Evolutionary conservation across 2,113 vertebrate genomes (phyloP), one percentile per base, ranked within the genome.

Genomic region (Silurus glanis): DNA sequence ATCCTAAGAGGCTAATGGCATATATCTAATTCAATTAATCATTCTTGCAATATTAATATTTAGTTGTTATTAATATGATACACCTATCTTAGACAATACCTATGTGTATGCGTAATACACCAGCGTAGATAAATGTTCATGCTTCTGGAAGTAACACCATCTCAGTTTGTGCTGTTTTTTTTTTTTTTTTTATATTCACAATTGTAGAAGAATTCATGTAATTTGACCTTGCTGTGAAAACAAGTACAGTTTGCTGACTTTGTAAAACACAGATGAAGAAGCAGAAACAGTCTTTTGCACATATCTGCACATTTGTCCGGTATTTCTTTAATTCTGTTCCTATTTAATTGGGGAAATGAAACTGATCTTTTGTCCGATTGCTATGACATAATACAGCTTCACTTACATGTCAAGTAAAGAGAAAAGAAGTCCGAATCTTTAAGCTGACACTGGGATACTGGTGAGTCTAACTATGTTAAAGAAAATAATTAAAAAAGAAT

Each of bases 301-400:
- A n/a, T 37, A 49, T 78, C 83, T 28, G 55, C 82, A 80, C 19
- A 51, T 84, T 85, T 71, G 6, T 78, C 0, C 51, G 2, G 37
- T 13, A 6, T 25, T 82, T 17, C 74, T 21, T 82, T 82, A 47
- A 80, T 51, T 5, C 64, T 82, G 82, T 88, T 90, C 56, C 69
- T 16, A 71, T 59, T 88, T 89, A 75, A 23, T 45, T 61, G 67
- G 51, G 82, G 89, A 90, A 90, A 76, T 74, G 89, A 90, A 90
- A 90, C 83, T 21, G 3, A 16, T 16, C 62, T 74, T 75, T 83
- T 82, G 55, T 56, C 47, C 53, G 53, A 83, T 19, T 45, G n/a
- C 28, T 66, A 19, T 78, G 21, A 64, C 9, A 6, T 49, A 59
- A 80, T 61, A 58, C 21, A 69, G 5, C 37, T 62, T 75, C n/a